Conservation (phyloP, 2,888 invertebrate genomes). For the Theretra japonica region DNA sequence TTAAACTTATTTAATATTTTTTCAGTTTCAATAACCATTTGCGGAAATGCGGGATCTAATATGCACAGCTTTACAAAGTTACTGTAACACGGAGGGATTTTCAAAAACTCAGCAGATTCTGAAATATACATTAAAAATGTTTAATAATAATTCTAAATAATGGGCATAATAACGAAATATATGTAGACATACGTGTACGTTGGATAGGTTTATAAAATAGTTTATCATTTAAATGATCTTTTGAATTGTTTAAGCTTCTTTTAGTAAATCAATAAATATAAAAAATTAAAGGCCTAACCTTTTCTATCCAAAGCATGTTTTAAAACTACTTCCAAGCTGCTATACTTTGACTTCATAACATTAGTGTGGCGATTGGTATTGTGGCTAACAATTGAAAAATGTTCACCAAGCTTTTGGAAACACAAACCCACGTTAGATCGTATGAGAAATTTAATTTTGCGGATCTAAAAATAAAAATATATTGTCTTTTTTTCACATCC, state of each 20-base stretch:
- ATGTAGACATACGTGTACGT: not conserved
- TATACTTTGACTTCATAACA: constrained; percentile 49
- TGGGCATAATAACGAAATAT: not conserved
- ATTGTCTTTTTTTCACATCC: not conserved
- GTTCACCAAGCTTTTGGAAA: constrained; percentile 53
- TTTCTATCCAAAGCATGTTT: constrained; percentile 53
- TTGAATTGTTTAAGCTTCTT: no score
- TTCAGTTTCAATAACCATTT: constrained; percentile 61
- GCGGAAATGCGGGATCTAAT: constrained; percentile 70
- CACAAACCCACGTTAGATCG: constrained; percentile 51
- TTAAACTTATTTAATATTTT: constrained; percentile 46
- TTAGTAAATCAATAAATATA: no score
- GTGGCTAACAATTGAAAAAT: constrained; percentile 63
- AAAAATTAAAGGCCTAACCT: constrained; percentile 45
- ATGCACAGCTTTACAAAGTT: constrained; percentile 70
- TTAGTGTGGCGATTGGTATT: constrained; percentile 40
- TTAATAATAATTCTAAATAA: not conserved
- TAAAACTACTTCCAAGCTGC: constrained; percentile 60
- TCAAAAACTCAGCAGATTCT: constrained; percentile 36
- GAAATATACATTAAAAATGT: constrained; percentile 30
- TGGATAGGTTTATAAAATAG: no score
- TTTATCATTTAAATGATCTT: no score
- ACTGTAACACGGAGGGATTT: constrained; percentile 51
- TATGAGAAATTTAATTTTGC: constrained; percentile 74
- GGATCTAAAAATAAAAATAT: constrained; percentile 51